phyloP scores from a whole-genome alignment of 2,888 invertebrate species.

The Parnassius mnemosyne region DNA sequence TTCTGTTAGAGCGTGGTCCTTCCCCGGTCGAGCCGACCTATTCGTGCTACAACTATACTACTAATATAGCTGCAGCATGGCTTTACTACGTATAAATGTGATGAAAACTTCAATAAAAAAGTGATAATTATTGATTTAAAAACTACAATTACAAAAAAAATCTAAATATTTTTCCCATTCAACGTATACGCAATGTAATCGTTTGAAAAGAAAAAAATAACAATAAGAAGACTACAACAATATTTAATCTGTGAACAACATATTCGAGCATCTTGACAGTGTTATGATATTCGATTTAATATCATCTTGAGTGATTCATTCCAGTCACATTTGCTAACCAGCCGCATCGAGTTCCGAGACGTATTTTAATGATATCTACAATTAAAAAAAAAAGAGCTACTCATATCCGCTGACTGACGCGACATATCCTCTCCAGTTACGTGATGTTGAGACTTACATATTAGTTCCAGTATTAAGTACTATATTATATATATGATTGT shows the following conservation, averaged over 20 bases:
- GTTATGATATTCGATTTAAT: constrained; percentile 4
- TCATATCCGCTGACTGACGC: constrained; percentile 22
- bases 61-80: too few relatives aligned
- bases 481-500: too few relatives aligned
- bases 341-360: constrained; percentile 18
- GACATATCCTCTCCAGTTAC: constrained; percentile 14
- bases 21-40: too few relatives aligned
- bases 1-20: too few relatives aligned
- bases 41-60: too few relatives aligned
- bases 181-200: too few relatives aligned
- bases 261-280: constrained; percentile 2
- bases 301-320: constrained; percentile 20
- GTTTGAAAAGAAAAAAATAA: not conserved
- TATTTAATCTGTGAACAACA: constrained; percentile 7
- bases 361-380: constrained; percentile 11
- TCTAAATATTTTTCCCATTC: too few relatives aligned
- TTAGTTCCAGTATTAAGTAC: too few relatives aligned
- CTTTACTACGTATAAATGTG: too few relatives aligned
- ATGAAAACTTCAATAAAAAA: too few relatives aligned
- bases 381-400: constrained; percentile 8
- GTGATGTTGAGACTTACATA: not conserved
- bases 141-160: too few relatives aligned
- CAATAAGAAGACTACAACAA: not conserved
- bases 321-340: constrained; percentile 24
- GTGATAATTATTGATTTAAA: too few relatives aligned